Evolutionary conservation across 2,888 invertebrate species (phyloP).

Genomic region (Aspidiotus rigidus): DNA sequence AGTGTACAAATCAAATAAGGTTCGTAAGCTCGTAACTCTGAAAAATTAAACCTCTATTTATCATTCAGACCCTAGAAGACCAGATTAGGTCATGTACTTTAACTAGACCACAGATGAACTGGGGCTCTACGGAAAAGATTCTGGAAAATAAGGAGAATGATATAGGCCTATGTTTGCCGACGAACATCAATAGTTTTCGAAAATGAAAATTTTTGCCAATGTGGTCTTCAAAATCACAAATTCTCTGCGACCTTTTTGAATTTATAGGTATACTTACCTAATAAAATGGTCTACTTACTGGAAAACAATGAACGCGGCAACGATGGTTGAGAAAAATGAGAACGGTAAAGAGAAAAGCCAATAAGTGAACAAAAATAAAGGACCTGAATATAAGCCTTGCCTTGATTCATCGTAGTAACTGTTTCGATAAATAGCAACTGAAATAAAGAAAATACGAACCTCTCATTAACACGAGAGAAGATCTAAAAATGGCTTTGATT

Average conservation of each 20-base stretch:
- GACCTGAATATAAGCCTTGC: conserved; percentile 80
- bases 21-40: conserved; percentile 52
- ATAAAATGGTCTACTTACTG: conserved; percentile 38
- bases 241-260: background rate
- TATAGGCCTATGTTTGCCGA: too few relatives aligned
- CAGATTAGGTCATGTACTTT: too few relatives aligned
- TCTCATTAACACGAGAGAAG: too few relatives aligned
- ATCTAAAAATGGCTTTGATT: background rate
- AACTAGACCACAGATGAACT: too few relatives aligned
- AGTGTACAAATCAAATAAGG: conserved; percentile 54
- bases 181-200: too few relatives aligned
- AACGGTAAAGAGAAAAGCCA: conserved; percentile 72
- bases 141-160: too few relatives aligned
- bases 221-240: too few relatives aligned
- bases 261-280: background rate
- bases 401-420: conserved; percentile 84
- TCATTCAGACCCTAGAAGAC: too few relatives aligned
- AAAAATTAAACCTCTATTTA: too few relatives aligned
- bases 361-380: conserved; percentile 70
- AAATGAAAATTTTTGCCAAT: too few relatives aligned
- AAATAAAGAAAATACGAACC: background rate
- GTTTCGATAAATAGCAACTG: conserved; percentile 76
- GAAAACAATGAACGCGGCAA: conserved; percentile 48
- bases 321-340: conserved; percentile 63
- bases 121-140: too few relatives aligned